Conservation (phyloP, 2,888 invertebrate genomes). For the Zhuqinia jingwanae region DNA sequence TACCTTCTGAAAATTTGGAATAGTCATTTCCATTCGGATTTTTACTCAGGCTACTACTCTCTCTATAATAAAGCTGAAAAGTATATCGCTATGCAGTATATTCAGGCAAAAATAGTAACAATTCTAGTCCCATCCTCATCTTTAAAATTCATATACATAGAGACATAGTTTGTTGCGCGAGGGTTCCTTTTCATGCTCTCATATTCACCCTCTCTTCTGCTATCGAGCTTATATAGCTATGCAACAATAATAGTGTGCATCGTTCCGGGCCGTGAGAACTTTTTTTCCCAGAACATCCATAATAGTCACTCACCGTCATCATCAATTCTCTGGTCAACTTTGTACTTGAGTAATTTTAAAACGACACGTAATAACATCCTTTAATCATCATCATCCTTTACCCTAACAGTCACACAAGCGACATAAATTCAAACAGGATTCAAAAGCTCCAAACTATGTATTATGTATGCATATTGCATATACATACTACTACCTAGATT, state of each 20-base stretch:
- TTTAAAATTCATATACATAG: neutral
- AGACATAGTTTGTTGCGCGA: too few species aligned
- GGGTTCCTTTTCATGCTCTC: conserved; percentile 38
- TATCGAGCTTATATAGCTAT: neutral
- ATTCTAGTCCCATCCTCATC: neutral
- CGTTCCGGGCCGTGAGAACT: conserved; percentile 47
- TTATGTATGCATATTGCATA: too few species aligned
- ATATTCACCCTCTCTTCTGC: conserved; percentile 25
- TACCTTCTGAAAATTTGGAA: conserved; percentile 63
- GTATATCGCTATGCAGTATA: neutral
- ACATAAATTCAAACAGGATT: too few species aligned
- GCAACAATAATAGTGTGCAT: too few species aligned
- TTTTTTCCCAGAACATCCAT: conserved; percentile 36
- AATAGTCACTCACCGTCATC: neutral
- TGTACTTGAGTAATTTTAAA: conserved; percentile 44
- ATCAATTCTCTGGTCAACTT: conserved; percentile 33
- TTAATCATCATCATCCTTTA: neutral
- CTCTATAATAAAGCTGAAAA: too few species aligned
- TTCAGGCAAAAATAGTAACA: neutral
- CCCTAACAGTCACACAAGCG: too few species aligned
- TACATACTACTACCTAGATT: too few species aligned
- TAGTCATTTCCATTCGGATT: conserved; percentile 22
- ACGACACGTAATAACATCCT: neutral
- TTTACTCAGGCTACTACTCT: neutral
- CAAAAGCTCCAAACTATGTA: too few species aligned